Evolutionary conservation across 1,140 invertebrate genomes (phyloP), one percentile per base, ranked within the genome.

Genomic region (Orius insidiosus): DNA sequence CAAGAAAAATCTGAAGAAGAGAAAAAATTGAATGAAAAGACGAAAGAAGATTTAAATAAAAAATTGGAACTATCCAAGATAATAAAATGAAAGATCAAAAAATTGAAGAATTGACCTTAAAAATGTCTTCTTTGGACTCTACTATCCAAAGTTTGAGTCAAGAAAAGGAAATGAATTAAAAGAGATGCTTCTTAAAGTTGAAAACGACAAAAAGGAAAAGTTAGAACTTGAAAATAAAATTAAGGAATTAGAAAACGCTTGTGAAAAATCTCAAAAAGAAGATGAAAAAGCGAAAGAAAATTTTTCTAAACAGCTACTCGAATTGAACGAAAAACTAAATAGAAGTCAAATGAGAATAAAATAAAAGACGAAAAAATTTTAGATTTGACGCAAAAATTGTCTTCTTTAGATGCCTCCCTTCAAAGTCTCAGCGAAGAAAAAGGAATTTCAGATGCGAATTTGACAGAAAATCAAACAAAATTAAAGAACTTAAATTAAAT

Each of bases 1-100:
- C 33, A 24, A 24, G 24, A 24, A 47, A 48, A 53, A 54, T 44
- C 15, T 64, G 4, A 63, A 61, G 54, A 58, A 64, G 50, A 34
- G 68, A 7, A 58, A 65, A 55, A 53, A 54, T 63, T 18, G 53
- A 52, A n/a, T 51, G 56, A 62, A 45, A 52, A 57, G 32, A 54
- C 59, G 5, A 7, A 57, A 10, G 37, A 53, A 16, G 55, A 64
- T 37, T 48, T 60, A 7, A 52, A 46, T 1, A 52, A 50, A 6
- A 55, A 58, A 30, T 47, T 61, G 41, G 32, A 30, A 31, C 10
- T 15, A 31, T 24, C 5, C 6, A 43, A 32, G 2, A 11, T 4
- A 24, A 24, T 24, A 24, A 24, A 24, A 4, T 24, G 24, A 24
- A 24, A 24, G 24, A 24, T 24, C 3, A 24, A 24, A 24, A 24